Evolutionary conservation across 2,888 invertebrate genomes (phyloP), one percentile per base, ranked within the genome.

Genomic region (Athripsodes cinereus): DNA sequence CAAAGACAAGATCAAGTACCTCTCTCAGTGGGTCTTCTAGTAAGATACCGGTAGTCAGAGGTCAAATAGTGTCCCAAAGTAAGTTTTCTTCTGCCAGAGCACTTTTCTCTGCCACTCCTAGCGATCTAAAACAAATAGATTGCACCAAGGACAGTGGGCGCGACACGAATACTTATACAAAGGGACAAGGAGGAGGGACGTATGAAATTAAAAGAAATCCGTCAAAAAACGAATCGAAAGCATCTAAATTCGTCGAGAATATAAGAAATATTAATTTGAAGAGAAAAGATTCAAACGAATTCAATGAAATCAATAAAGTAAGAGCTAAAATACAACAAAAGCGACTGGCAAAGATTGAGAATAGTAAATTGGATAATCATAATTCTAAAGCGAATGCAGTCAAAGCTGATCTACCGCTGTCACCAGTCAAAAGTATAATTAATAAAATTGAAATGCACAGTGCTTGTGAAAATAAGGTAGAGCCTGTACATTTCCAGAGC

Each of bases 21-120:
- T 78, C 77, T 77, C 78, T 78, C 74, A 72, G 79, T 72, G 76
- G 78, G 66, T 81, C 81, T 74, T 78, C 78, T 52, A 83, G 82
- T 69, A 82, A 82, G 74, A 83, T 83, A 71, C 83, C 83, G 68
- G 79, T 83, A 74, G 78, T 78, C 67, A 76, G 79, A 70, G 74
- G 78, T 71, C 78, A 78, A 68, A 40, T 19, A n/a, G 74, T 77
- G 73, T 72, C 76, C 62, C 76, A 74, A 52, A 73, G 73, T 64
- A 79, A 77, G 66, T 78, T 79, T 65, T 78, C 74, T 66, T 78
- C 77, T 65, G 76, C 78, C 22, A 72, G 78, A 68, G 78, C 79
- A 68, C 72, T 78, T 65, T 79, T 78, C 74, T 78, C 78, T 72
- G 77, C 79, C 78, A 78, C 79, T 79, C 79, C 78, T 71, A 74